Evolutionary conservation across 2,888 invertebrate genomes (phyloP), one percentile per base, ranked within the genome.

Genomic region (Hypsopygia costalis): DNA sequence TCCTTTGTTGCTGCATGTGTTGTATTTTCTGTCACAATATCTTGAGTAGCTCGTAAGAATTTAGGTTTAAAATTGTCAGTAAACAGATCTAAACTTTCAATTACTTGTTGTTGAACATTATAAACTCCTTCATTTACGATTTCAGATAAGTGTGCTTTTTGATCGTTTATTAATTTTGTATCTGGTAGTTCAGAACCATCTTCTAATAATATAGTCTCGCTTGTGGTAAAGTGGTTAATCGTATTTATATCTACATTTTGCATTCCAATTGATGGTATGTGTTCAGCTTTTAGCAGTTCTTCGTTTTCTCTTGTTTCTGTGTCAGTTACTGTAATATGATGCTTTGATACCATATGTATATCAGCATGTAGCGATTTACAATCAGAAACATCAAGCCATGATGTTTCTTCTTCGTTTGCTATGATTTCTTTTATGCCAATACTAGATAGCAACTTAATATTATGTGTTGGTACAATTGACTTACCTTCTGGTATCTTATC

Each of bases 1-100:
- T 72, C 49, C 33, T 75, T 74, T 54, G 90, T 79, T 46, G 75
- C 75, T 55, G 91, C 91, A 2, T 86, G 83, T 16, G 62, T 40
- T 10, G 73, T 31, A 41, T 73, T 69, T 65, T 85, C 77, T 11
- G 58, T 56, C 6, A 77, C 66, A 20, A 64, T 40, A 30, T 62
- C 49, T 48, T 47, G 45, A 8, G 47, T 52, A 11, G 64, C 61
- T 33, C 41, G 49, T 3, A 35, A 36, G 20, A 39, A 32, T 31
- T 54, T 46, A 3, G 47, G 55, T 30, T 47, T 46, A 3, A 34
- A 34, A 27, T 30, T 11, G 11, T 34, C 32, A 36, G 40, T 12
- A 31, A 53, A 41, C 8, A 35, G 20, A 21, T 38, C 29, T 10
- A 58, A 42, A 41, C 43, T 57, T 44, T 72, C 69, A 34, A 69